These are phyloP conservation scores for Apis laboriosa DNA, from an alignment of 1,140 invertebrate genomes.

Conservation along the genomic window DNA sequence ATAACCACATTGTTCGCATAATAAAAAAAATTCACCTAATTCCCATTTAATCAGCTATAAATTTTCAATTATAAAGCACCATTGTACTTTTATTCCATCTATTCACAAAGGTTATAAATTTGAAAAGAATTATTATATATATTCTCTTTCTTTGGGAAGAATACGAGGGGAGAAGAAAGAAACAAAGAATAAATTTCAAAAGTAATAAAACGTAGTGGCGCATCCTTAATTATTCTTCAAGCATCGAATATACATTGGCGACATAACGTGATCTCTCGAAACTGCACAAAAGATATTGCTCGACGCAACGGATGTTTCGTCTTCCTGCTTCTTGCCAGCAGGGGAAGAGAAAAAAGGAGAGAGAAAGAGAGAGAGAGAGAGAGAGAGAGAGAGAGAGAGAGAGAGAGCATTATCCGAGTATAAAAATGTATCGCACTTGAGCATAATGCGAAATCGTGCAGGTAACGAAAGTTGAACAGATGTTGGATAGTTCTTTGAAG, in stretches of 20 bases:
- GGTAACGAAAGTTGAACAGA: conserved; percentile 73
- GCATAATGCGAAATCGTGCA: conserved; percentile 63
- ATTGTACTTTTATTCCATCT: too few species aligned
- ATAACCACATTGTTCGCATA: too few species aligned
- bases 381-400: neutral
- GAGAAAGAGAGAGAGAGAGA: neutral
- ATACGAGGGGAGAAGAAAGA: too few species aligned
- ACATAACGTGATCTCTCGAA: conserved; percentile 21
- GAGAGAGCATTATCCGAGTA: conserved; percentile 38
- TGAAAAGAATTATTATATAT: too few species aligned
- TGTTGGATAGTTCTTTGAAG: conserved; percentile 74
- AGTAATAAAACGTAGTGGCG: neutral
- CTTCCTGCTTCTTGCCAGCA: conserved; percentile 38
- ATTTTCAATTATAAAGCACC: too few species aligned
- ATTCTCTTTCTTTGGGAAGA: too few species aligned
- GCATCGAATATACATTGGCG: conserved; percentile 44
- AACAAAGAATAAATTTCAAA: too few species aligned
- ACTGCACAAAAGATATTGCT: conserved; percentile 22
- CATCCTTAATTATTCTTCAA: conserved; percentile 53
- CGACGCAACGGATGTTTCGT: conserved; percentile 39
- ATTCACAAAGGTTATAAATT: too few species aligned
- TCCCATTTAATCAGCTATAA: too few species aligned
- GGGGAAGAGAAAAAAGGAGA: neutral
- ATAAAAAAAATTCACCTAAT: too few species aligned
- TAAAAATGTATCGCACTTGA: conserved; percentile 62